Percentiles rank a stretch among this genome's conserved stretches.
These are phyloP conservation scores for Asbolus verrucosus DNA, from an alignment of 1,140 invertebrate species.

Conservation along the genomic window DNA sequence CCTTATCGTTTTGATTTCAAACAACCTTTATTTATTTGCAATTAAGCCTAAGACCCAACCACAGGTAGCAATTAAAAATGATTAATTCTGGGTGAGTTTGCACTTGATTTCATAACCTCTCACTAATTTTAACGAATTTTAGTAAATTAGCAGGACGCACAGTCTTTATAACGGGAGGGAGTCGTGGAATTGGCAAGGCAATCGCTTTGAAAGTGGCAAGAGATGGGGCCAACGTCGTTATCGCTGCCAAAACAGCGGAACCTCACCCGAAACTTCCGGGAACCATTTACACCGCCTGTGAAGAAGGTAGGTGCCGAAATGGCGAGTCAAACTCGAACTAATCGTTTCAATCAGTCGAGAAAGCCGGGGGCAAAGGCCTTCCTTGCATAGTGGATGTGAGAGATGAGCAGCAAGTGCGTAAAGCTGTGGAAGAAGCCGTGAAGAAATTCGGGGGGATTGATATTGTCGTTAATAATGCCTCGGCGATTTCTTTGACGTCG, in stretches of 20 bases:
- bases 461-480: slow-evolving; percentile 96
- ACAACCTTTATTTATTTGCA: no score
- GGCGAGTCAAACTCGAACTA: slow-evolving; percentile 41
- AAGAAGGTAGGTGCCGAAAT: slow-evolving; percentile 87
- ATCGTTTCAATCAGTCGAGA: slow-evolving; percentile 79
- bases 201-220: slow-evolving; percentile 94
- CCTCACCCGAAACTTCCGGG: slow-evolving; percentile 98
- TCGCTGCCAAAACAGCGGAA: slow-evolving; percentile 96
- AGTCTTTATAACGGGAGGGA: slow-evolving; percentile 96
- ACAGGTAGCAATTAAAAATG: no score
- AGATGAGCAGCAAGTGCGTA: slow-evolving; percentile 84
- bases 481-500: slow-evolving; percentile 92
- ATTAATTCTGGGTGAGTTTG: slow-evolving; percentile 24
- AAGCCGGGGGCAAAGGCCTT: slow-evolving; percentile 88
- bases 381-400: slow-evolving; percentile 97
- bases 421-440: slow-evolving; percentile 89
- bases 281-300: slow-evolving; percentile 96
- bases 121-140: slow-evolving; percentile 48
- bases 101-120: slow-evolving; percentile 35
- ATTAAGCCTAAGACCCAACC: no score
- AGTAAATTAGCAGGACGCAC: slow-evolving; percentile 93
- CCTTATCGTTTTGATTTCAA: no score
- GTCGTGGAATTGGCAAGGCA: slow-evolving; percentile 96
- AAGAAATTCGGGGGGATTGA: slow-evolving; percentile 97
- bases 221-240: slow-evolving; percentile 95